Conservation (phyloP, 2,888 invertebrate species). For the Xestia rhomboidea region DNA sequence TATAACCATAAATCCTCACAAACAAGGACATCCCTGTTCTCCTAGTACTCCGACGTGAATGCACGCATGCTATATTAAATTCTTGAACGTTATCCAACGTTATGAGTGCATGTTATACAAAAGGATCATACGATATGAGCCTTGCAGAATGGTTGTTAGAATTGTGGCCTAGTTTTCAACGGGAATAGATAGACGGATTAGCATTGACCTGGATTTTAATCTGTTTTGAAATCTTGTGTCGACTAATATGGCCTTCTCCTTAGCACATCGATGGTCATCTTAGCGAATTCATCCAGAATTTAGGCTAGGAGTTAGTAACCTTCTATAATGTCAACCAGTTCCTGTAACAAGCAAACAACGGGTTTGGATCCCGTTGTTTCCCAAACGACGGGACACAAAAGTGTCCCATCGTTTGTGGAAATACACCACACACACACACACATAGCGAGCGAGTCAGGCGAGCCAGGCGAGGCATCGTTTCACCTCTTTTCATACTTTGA, state of each 20-base stretch:
- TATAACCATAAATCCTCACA: slow-evolving; percentile 37
- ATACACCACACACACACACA: neutral
- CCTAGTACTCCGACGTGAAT: slow-evolving; percentile 26
- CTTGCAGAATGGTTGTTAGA: slow-evolving; percentile 28
- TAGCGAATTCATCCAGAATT: neutral
- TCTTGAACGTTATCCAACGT: slow-evolving; percentile 61
- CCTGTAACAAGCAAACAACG: neutral
- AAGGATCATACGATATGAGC: slow-evolving; percentile 28
- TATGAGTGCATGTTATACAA: slow-evolving; percentile 56
- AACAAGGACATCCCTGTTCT: slow-evolving; percentile 38
- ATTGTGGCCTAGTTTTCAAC: slow-evolving; percentile 45
- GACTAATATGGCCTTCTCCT: neutral
- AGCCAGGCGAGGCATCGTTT: too few relatives aligned
- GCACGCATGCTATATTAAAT: slow-evolving; percentile 64
- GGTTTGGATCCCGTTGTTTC: too few relatives aligned
- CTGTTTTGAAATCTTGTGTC: neutral
- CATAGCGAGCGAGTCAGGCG: too few relatives aligned
- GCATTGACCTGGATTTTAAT: slow-evolving; percentile 35
- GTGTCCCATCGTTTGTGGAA: neutral
- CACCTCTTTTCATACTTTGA: too few relatives aligned
- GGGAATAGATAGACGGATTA: slow-evolving; percentile 8
- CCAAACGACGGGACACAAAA: neutral
- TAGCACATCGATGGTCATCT: too few relatives aligned
- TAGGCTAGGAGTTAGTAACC: neutral
- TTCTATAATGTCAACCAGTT: neutral